These are phyloP conservation scores for Lipophrys pholis DNA, from an alignment of 2,113 vertebrate species.

Conservation along the genomic window DNA sequence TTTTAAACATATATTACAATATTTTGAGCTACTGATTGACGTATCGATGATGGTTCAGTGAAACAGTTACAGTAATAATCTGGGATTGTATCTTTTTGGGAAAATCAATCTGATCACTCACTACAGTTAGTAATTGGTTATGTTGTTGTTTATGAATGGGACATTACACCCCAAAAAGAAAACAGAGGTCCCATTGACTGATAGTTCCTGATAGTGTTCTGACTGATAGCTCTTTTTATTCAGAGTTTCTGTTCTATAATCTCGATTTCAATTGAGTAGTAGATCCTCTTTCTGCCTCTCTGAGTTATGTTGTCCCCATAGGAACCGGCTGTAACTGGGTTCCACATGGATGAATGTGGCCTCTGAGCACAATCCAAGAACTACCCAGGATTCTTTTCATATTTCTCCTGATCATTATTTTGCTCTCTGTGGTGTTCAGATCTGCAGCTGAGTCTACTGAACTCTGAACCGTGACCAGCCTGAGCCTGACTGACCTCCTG, in stretches of 20 bases:
- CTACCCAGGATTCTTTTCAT: conserved; percentile 56
- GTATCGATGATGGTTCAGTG: too few relatives aligned
- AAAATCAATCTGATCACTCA: too few relatives aligned
- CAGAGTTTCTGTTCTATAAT: not conserved
- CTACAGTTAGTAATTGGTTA: not conserved
- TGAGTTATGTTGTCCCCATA: conserved; percentile 52
- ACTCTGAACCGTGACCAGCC: conserved; percentile 60
- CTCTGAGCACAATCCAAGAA: conserved; percentile 50
- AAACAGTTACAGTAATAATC: too few relatives aligned
- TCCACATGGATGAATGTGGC: conserved; percentile 58
- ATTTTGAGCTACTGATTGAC: too few relatives aligned
- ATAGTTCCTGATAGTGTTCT: too few relatives aligned
- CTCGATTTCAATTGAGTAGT: conserved; percentile 21
- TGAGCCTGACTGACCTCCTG: conserved; percentile 61
- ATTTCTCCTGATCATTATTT: conserved; percentile 53
- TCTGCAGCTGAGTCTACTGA: conserved; percentile 64
- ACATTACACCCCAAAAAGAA: not conserved
- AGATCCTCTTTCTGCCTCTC: conserved; percentile 1
- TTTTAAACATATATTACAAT: too few relatives aligned
- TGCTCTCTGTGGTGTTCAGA: conserved; percentile 55
- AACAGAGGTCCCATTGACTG: not conserved
- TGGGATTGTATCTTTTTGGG: too few relatives aligned
- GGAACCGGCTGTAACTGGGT: conserved; percentile 58
- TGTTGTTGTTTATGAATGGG: not conserved
- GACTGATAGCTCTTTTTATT: too few relatives aligned